Evolutionary conservation across 2,888 invertebrate genomes (phyloP).

Genomic region (Doris montereyensis): DNA sequence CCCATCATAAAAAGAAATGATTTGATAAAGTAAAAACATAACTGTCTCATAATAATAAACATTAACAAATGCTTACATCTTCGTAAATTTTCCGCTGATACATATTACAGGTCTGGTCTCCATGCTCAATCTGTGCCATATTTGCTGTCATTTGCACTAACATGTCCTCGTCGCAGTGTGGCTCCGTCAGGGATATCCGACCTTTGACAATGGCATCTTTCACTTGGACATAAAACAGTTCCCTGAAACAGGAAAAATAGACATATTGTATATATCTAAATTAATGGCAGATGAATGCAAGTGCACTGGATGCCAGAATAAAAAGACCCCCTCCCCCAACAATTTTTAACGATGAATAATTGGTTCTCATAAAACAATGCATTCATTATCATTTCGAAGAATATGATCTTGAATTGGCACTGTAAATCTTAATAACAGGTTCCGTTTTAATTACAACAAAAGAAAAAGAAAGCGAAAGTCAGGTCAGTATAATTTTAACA

Average conservation of each 20-base stretch:
- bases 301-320: too few relatives aligned
- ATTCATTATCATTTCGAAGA: too few relatives aligned
- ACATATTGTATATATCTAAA: too few relatives aligned
- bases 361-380: too few relatives aligned
- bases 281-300: too few relatives aligned
- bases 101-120: slow-evolving; percentile 75
- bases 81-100: slow-evolving; percentile 52
- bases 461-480: neutral
- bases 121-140: slow-evolving; percentile 83
- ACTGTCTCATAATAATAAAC: slow-evolving; percentile 46
- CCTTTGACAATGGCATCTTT: slow-evolving; percentile 81
- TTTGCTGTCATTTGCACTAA: slow-evolving; percentile 79
- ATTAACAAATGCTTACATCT: slow-evolving; percentile 45
- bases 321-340: too few relatives aligned
- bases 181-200: slow-evolving; percentile 52
- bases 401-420: neutral
- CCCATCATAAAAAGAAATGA: neutral
- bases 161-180: slow-evolving; percentile 30
- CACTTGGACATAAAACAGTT: slow-evolving; percentile 89
- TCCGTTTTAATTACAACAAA: neutral
- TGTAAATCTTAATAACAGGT: neutral
- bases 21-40: slow-evolving; percentile 29
- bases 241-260: too few relatives aligned
- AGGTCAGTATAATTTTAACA: too few relatives aligned
- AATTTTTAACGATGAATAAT: too few relatives aligned